Percentiles rank a stretch among this genome's conserved stretches.
Conservation (phyloP, 2,888 invertebrate species). For the Mechanitis mazaeus region DNA sequence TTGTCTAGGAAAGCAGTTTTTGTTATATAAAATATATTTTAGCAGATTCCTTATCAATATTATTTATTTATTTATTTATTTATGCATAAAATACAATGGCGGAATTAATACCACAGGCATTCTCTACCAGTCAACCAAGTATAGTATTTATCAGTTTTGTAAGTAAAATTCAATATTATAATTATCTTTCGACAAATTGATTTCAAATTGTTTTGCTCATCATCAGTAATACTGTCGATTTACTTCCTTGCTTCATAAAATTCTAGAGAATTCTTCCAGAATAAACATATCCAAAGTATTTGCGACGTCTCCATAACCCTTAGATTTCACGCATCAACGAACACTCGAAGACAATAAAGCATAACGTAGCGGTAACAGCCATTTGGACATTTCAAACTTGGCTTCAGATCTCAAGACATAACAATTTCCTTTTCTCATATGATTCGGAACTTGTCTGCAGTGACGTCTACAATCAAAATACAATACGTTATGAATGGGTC, state of each 20-base stretch:
- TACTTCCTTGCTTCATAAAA: slow-evolving; percentile 10
- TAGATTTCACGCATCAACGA: slow-evolving; percentile 45
- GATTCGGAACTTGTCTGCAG: slow-evolving; percentile 56
- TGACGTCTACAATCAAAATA: slow-evolving; percentile 71
- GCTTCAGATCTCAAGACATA: slow-evolving; percentile 58
- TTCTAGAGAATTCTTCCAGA: slow-evolving; percentile 15
- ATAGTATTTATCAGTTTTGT: no score
- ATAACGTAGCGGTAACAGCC: slow-evolving; percentile 53
- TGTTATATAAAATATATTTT: not conserved
- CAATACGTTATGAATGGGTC: slow-evolving; percentile 73
- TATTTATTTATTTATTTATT: not conserved
- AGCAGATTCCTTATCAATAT: no score
- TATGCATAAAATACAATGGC: not conserved
- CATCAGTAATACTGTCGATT: no score
- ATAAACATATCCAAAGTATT: slow-evolving; percentile 30
- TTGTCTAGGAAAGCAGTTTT: not conserved
- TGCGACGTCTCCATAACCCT: slow-evolving; percentile 34
- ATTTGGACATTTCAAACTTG: slow-evolving; percentile 59
- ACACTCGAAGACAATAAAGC: slow-evolving; percentile 56
- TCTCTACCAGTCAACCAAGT: no score
- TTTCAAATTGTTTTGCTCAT: no score
- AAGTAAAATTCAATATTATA: no score
- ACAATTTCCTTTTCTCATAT: slow-evolving; percentile 47
- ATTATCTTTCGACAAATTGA: no score
- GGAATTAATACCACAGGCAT: not conserved